Conservation (phyloP, 2,888 invertebrate genomes). For the Clepsis dumicolana region DNA sequence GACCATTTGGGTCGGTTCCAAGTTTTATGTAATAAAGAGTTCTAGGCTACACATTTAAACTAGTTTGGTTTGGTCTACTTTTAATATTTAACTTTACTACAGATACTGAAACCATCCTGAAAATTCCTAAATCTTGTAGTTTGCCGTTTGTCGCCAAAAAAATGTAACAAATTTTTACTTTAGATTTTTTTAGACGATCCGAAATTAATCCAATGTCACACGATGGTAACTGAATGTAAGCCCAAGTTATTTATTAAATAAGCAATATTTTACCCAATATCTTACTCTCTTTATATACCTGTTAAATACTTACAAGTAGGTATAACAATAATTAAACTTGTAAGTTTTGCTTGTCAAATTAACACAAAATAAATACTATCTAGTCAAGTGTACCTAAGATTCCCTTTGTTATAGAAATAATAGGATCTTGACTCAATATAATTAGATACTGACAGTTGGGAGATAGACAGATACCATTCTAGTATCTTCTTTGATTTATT, state of each 20-base stretch:
- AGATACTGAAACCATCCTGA: neutral
- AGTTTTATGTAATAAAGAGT: constrained; percentile 35
- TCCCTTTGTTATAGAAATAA: constrained; percentile 15
- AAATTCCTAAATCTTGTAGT: no score
- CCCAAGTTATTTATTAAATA: no score
- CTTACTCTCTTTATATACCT: no score
- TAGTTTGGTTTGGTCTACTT: constrained; percentile 22
- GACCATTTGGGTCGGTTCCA: constrained; percentile 41
- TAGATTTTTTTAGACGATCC: no score
- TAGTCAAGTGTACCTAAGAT: constrained; percentile 2
- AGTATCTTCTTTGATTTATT: constrained; percentile 18
- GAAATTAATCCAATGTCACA: no score
- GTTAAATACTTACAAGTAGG: no score
- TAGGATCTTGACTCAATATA: constrained; percentile 7
- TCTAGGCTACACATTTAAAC: constrained; percentile 20
- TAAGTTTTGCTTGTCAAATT: neutral
- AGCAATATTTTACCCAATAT: no score
- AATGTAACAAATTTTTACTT: no score
- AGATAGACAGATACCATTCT: constrained; percentile 18
- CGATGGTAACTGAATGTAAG: no score
- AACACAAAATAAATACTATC: constrained; percentile 8
- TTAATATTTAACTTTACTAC: constrained; percentile 25
- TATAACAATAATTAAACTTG: no score
- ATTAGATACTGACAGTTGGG: constrained; percentile 9
- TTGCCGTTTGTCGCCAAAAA: no score